Base-by-base conservation (phyloP, 1,140 invertebrate genomes). In the Apis florea region DNA sequence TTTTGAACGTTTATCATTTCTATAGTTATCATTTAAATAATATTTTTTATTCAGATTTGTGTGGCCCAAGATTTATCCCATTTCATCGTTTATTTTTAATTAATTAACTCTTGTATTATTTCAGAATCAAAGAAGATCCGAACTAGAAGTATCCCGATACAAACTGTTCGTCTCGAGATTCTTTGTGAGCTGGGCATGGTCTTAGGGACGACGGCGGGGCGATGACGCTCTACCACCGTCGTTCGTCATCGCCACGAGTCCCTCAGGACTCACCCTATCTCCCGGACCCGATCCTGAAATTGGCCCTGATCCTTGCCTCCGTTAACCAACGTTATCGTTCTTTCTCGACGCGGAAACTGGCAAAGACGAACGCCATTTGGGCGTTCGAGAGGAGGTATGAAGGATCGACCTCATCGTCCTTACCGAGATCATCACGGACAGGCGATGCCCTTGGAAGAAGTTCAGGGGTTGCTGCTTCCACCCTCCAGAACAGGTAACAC, bases 201-300 rank as follows among this genome's bases (percentile, higher is more conserved):
- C 83, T 89, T 89, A 88, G 87, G 78, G 87, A 89, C 81, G 90
- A 91, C 90, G 90, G 88, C 91, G 89, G 90, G 92, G 92, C 92
- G 91, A 93, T 93, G 91, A 92, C 91, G 85, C 90, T 90, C 89
- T 88, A 92, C 85, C 90, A 90, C 87, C 91, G 88, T 88, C 90
- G 83, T 72, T 58, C 85, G 85, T 86, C 85, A 85, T 90, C 85
- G 82, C 75, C 84, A 90, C 87, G 92, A 87, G 91, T 92, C 91
- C 91, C 85, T 85, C 83, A 90, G 91, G 91, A 91, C 91, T 90
- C 90, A 63, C 79, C 85, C 78, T 63, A 82, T 80, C 83, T 88
- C 83, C 86, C 85, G 70, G 54, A 83, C 73, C 86, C 71, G 64
- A 69, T 83, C 81, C 84, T 73, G 68, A 24, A 73, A 71, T 79